phyloP scores from a whole-genome alignment of 2,113 vertebrate species.

The Chelonoidis abingdonii region DNA sequence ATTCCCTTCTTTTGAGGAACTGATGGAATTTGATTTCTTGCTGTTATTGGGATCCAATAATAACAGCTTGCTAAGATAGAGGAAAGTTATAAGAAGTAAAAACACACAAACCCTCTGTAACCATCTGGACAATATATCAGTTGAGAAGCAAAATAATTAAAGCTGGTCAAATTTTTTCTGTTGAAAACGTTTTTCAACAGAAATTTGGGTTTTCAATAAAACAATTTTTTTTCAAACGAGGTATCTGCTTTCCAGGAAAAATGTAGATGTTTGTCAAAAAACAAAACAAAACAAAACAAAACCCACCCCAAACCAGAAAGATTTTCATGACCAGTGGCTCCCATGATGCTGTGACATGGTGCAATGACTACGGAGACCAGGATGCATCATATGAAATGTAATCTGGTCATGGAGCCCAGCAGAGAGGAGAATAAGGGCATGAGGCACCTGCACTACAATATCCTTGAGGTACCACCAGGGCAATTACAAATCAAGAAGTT shows the following conservation, averaged over 20 bases:
- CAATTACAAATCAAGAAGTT: not conserved
- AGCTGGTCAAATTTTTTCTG: not conserved
- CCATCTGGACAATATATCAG: not conserved
- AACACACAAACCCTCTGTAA: not conserved
- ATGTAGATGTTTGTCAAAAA: not conserved
- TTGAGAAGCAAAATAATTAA: not conserved
- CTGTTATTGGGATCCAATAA: not conserved
- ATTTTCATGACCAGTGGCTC: too few species aligned
- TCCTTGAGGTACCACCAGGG: too few species aligned
- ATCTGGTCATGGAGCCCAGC: too few species aligned
- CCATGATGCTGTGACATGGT: too few species aligned
- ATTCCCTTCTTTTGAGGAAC: not conserved
- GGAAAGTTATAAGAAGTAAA: not conserved
- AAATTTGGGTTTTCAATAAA: not conserved
- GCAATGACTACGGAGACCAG: too few species aligned
- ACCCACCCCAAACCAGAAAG: too few species aligned
- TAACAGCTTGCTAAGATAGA: not conserved
- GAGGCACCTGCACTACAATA: too few species aligned
- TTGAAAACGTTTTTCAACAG: not conserved
- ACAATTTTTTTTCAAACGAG: not conserved
- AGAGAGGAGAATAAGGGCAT: too few species aligned
- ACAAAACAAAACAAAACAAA: too few species aligned
- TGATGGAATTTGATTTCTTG: not conserved
- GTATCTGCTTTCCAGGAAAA: not conserved
- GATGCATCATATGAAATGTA: too few species aligned